Evolutionary conservation across 2,888 invertebrate species (phyloP), one percentile per base, ranked within the genome.

Genomic region (Acrocera orbiculus): DNA sequence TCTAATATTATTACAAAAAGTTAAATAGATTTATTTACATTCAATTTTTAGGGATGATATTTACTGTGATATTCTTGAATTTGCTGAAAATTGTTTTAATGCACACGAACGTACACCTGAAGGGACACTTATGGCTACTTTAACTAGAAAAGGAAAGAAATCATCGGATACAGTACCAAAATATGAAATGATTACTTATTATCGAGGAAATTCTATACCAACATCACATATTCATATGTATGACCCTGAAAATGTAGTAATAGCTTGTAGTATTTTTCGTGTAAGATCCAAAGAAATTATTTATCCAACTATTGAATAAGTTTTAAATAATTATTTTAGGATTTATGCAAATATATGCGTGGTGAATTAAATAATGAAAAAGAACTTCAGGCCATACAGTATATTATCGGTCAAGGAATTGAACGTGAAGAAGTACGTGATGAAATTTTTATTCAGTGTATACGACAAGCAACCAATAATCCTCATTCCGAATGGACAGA

Each of bases 161-260:
- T 75, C 76, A 8, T 67, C 76, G 45, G 85, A 85, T 53, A 64
- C 78, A 43, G 67, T 90, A 20, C 82, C 86, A 4, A 89, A 89
- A 51, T 81, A 83, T 49, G 90, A 93, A 56, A 90, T 93, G 89
- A 75, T 90, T 15, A 77, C 76, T 0, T 92, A 79, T 54, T 82
- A 83, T 53, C 82, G 86, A 52, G 79, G 78, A 27, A 81, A 79
- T 49, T 76, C 77, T 37, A 92, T 93, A 45, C 85, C 89, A 1
- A 86, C 82, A 32, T 90, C 92, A 0, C 92, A 92, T 58, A 80
- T 93, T 48, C 89, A 89, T 50, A 73, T 93, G 66, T 89, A 90
- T 54, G 92, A 93, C 62, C 87, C 90, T 0, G 90, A 92, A 54
- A 92, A 92, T 55, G 76, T 90, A 23, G 76, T 79, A 31, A 71